Evolutionary conservation across 2,113 vertebrate genomes (phyloP), one percentile per base, ranked within the genome.

Genomic region (Ceyx melanurus): DNA sequence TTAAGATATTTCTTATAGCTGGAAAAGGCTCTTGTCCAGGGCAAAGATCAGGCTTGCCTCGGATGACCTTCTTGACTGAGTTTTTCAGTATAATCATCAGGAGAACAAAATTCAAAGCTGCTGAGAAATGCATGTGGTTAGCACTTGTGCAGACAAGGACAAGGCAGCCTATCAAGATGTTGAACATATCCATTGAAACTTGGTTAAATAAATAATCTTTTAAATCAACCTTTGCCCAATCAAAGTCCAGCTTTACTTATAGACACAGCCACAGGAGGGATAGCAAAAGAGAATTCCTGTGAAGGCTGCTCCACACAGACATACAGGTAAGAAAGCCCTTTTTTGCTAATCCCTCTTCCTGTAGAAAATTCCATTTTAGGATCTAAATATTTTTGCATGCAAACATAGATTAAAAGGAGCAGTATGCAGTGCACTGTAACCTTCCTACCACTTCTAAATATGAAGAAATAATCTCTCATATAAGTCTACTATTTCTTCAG

Each of bases 131-230:
- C 91, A 92, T 1, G 5, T 60, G 93, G 72, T 80, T 88, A 72
- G 50, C 48, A 75, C 70, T 78, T 92, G 54, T 88, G 48, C 73
- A 61, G 67, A 43, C 89, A 89, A 95, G 77, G 85, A 95, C 89
- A 86, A 85, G 92, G 86, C 62, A 95, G 86, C 85, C 97, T 97
- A 95, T 96, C 95, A 96, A 95, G 83, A 15, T 76, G 50, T 56
- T 86, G 80, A 97, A 95, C 48, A 78, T 54, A 88, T 87, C 89
- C 88, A 95, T 88, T 92, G 62, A 90, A 95, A 96, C 92, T 42
- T 96, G 89, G 98, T 98, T 99, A 98, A 99, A 99, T 99, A 98
- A 97, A 98, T 99, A 94, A 99, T 92, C 98, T 98, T 98, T 99
- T 99, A 99, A 97, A 97, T 97, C 97, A 97, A 99, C 98, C 99